These are phyloP conservation scores for Babyrousa celebensis DNA, from an alignment of 2,797 vertebrate genomes.

Conservation along the genomic window DNA sequence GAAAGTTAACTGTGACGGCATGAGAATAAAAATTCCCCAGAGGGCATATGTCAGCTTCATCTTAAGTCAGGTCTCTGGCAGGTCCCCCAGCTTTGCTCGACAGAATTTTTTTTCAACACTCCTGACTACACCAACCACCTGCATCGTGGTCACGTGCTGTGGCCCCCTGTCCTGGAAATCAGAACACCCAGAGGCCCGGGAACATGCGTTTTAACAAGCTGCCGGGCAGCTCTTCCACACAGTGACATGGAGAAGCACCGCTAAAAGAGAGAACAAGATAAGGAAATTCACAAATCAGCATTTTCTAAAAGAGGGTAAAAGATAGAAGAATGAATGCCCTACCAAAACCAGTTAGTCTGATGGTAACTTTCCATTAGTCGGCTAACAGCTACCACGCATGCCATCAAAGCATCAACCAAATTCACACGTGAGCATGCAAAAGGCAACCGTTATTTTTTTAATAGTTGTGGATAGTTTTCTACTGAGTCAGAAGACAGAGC, in stretches of 20 bases:
- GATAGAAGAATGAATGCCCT: rapidly evolving
- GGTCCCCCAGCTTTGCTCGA: rapidly evolving
- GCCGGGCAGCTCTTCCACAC: background rate
- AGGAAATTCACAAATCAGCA: too few relatives aligned
- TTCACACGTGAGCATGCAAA: background rate
- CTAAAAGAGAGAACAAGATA: too few relatives aligned
- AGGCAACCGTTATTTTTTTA: background rate
- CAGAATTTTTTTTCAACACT: rapidly evolving
- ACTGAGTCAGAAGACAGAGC: background rate
- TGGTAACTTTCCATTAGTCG: rapidly evolving
- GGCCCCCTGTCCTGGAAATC: background rate
- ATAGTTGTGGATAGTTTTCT: background rate
- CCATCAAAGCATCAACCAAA: rapidly evolving
- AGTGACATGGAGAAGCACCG: too few relatives aligned
- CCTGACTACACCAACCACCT: too few relatives aligned
- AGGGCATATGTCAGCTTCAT: rapidly evolving
- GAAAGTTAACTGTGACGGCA: background rate
- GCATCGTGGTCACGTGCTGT: rapidly evolving
- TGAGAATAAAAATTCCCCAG: background rate
- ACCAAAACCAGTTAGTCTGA: rapidly evolving
- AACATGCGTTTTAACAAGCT: background rate
- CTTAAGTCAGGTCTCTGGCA: background rate
- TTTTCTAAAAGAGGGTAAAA: too few relatives aligned
- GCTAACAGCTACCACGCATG: rapidly evolving
- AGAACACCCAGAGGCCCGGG: background rate